Percentiles rank a stretch among this genome's conserved stretches.
Conservation (phyloP, 2,113 vertebrate genomes). For the Uria lomvia region DNA sequence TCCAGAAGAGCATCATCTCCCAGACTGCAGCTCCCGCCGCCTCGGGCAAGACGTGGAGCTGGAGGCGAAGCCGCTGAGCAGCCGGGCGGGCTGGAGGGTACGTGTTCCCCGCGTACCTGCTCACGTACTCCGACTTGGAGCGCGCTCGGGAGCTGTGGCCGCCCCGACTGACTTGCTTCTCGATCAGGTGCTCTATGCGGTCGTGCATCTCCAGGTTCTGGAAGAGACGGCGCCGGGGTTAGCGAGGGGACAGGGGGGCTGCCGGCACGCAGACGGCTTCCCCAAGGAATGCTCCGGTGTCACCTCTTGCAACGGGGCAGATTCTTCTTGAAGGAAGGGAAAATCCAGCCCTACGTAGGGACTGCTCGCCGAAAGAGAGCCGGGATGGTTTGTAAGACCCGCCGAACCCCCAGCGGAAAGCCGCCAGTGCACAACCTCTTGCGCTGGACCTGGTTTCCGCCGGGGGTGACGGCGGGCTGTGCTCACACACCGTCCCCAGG, state of each 20-base stretch:
- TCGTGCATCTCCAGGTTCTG: constrained; percentile 94
- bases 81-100: fast-evolving
- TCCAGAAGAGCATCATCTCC: neutral
- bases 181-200: constrained; percentile 87
- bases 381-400: neutral
- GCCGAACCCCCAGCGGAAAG: neutral
- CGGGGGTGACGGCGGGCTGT: neutral
- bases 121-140: constrained; percentile 79
- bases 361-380: too few relatives aligned
- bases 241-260: neutral
- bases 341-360: neutral
- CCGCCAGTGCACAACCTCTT: neutral
- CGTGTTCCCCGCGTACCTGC: constrained; percentile 73
- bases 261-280: fast-evolving
- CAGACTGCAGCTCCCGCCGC: neutral
- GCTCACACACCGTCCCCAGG: neutral
- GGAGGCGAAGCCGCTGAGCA: neutral
- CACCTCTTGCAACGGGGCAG: neutral
- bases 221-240: neutral
- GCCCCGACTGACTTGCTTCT: constrained; percentile 75
- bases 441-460: fast-evolving
- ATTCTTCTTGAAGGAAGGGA: neutral
- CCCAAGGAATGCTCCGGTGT: fast-evolving
- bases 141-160: constrained; percentile 56
- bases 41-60: fast-evolving